Evolutionary conservation across 53 echinoderm and acorn worm genomes (phyloP), one percentile per base, ranked within the genome.

Genomic region (Paracentrotus lividus): DNA sequence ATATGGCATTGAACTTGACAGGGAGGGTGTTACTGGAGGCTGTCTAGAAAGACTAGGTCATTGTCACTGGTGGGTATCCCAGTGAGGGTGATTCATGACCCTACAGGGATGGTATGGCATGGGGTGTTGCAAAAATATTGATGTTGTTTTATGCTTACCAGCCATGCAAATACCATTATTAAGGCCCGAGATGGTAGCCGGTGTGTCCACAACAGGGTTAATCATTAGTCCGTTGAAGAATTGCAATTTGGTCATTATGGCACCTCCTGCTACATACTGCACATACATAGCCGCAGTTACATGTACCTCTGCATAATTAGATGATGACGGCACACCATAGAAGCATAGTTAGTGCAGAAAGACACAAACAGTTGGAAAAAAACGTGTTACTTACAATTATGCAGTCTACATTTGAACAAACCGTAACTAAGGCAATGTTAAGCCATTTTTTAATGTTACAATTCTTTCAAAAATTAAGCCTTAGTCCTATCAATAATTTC

Each of bases 81-180:
- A 34, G 88, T 54, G 56, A 18, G 88, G 54, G 33, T 88, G 88
- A 88, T 88, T 88, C 32, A 88, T 88, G 1, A 33, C 54, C 56
- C 88, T 55, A 52, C 38, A 56, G 88, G 88, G 88, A 88, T 33
- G 88, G 88, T 33, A 88, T 88, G 88, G 53, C 56, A 88, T 51
- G 88, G 88, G 88, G 88, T 88, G 88, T 88, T 88, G 88, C 38
- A 56, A 88, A 88, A 88, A 88, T 88, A 88, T 88, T 88, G 88
- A 56, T 88, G 88, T 88, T 88, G 88, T 88, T 88, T 88, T 57
- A 57, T 57, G 88, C 88, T 58, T 18, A 56, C 88, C 88, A 88
- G 58, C 88, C 88, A 88, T 58, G 88, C 88, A 88, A n/a, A 88
- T 88, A 88, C 58, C 88, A 18, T 88, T 88, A n/a, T 88, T 58